Evolutionary conservation across 2,113 vertebrate species (phyloP).

Genomic region (Glaucidium brasilianum): DNA sequence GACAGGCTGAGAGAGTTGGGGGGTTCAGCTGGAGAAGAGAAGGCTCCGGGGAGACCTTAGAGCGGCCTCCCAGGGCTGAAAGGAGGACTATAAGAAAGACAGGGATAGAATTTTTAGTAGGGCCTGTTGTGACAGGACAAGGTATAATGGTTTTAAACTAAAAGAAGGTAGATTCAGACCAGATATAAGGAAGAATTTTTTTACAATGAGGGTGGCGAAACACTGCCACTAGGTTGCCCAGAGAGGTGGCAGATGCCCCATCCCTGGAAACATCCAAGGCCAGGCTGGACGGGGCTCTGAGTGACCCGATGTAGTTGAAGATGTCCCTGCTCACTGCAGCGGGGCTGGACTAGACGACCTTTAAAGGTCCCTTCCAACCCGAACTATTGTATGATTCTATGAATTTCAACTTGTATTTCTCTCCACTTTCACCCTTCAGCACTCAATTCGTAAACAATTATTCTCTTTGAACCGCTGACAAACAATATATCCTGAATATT

Average conservation of each 20-base stretch:
- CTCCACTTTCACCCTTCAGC: neutral
- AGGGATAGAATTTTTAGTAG: too few species aligned
- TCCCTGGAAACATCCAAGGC: neutral
- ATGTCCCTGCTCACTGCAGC: neutral
- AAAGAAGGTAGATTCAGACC: neutral
- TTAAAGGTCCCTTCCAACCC: neutral
- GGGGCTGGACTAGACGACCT: neutral
- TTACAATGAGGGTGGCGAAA: neutral
- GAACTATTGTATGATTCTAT: neutral
- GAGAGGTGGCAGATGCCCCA: neutral
- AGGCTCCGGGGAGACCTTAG: neutral
- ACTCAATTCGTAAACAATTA: neutral
- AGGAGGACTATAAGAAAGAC: neutral
- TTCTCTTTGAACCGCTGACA: neutral
- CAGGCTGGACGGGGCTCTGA: neutral
- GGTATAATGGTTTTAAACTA: neutral
- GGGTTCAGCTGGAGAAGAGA: neutral
- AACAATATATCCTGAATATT: neutral
- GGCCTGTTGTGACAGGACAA: neutral
- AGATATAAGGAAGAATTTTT: neutral
- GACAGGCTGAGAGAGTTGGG: neutral
- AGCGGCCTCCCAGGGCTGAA: too few species aligned
- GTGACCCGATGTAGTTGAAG: neutral
- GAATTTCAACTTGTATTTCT: neutral
- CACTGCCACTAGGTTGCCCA: neutral